Evolutionary conservation across 2,113 vertebrate genomes (phyloP).

Genomic region (Sinocyclocheilus anshuiensis): DNA sequence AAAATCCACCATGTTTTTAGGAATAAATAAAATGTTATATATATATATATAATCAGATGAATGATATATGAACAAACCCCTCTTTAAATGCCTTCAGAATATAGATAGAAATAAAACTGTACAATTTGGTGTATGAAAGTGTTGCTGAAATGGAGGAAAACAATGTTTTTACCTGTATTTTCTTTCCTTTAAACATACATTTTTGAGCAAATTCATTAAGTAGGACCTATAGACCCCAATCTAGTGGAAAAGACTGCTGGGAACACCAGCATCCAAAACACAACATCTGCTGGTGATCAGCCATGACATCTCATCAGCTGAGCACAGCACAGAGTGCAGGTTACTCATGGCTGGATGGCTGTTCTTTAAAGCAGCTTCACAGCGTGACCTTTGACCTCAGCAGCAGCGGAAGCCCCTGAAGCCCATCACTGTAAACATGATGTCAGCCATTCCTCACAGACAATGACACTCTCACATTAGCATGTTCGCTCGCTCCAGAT

Average conservation of each 20-base stretch:
- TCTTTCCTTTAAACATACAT: background rate
- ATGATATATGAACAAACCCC: no score
- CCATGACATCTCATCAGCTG: background rate
- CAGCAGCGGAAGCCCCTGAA: background rate
- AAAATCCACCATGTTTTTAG: no score
- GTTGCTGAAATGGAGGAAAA: no score
- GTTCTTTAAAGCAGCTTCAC: background rate
- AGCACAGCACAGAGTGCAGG: background rate
- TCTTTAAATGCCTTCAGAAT: no score
- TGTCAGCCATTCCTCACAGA: conserved; percentile 27
- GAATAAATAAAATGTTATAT: no score
- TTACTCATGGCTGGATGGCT: background rate
- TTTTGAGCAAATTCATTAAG: no score
- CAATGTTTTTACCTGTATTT: no score
- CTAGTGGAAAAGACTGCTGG: background rate
- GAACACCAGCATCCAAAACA: background rate
- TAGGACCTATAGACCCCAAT: no score
- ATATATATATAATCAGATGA: no score
- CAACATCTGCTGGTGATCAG: background rate
- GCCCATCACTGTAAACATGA: conserved; percentile 25
- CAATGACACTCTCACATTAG: conserved; percentile 50
- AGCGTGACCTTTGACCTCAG: background rate
- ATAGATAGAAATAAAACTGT: no score
- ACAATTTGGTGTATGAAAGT: no score
- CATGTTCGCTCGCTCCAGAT: conserved; percentile 56